Evolutionary conservation across 1,140 invertebrate genomes (phyloP).

Genomic region (Dufourea novaeangliae): DNA sequence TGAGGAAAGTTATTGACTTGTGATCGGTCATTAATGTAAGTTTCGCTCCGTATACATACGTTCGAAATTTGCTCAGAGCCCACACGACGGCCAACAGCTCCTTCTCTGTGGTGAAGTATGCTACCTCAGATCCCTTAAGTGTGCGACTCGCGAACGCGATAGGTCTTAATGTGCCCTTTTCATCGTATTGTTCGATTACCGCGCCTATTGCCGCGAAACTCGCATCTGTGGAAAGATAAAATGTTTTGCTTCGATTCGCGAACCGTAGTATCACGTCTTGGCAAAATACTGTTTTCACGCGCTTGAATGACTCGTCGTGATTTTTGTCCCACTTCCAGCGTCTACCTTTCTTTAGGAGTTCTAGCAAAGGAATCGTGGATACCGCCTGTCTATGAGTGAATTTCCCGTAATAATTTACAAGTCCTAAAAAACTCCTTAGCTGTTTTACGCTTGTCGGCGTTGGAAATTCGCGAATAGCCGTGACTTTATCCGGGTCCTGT

Average conservation of each 20-base stretch:
- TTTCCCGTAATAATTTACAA: background rate
- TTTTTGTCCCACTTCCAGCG: background rate
- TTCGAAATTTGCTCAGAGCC: background rate
- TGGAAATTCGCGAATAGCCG: background rate
- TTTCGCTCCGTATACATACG: background rate
- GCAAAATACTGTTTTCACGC: background rate
- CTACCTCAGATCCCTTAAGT: background rate
- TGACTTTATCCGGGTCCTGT: background rate
- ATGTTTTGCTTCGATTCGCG: background rate
- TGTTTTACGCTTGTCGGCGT: background rate
- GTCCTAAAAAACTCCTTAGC: background rate
- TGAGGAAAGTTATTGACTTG: background rate
- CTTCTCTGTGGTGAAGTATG: conserved; percentile 1
- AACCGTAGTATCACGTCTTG: background rate
- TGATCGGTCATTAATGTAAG: background rate
- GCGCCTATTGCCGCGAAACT: background rate
- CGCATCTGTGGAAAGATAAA: background rate
- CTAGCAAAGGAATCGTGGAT: background rate
- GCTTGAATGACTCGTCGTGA: background rate
- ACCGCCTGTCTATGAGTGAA: background rate
- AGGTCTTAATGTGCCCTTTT: background rate
- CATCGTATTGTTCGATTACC: background rate
- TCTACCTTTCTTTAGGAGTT: background rate
- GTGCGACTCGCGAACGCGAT: background rate
- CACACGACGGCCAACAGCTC: background rate